Percentiles rank a stretch among this genome's conserved stretches.
Evolutionary conservation across 2,888 invertebrate species (phyloP).

Genomic region (Doris montereyensis): DNA sequence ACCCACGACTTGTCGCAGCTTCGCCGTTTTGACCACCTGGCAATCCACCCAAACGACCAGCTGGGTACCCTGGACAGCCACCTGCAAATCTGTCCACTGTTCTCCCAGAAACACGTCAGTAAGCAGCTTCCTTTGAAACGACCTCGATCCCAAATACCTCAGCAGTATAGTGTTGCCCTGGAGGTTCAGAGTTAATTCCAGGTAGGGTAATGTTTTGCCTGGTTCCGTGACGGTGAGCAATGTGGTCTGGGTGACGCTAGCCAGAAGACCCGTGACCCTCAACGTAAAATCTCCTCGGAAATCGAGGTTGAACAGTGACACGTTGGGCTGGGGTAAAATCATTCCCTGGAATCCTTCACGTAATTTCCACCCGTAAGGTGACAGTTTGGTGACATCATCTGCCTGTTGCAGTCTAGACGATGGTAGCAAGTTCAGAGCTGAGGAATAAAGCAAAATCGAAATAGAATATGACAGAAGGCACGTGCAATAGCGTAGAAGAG

Average conservation of each 20-base stretch:
- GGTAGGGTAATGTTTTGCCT: conserved; percentile 53
- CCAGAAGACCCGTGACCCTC: conserved; percentile 45
- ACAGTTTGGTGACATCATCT: conserved; percentile 43
- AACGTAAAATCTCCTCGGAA: conserved; percentile 53
- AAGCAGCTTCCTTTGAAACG: conserved; percentile 57
- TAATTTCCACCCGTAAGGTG: conserved; percentile 52
- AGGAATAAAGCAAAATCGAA: too few relatives aligned
- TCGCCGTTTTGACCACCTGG: conserved; percentile 42
- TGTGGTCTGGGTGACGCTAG: conserved; percentile 40
- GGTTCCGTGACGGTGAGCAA: conserved; percentile 54
- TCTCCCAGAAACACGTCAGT: conserved; percentile 48
- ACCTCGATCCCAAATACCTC: conserved; percentile 59
- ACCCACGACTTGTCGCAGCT: conserved; percentile 50
- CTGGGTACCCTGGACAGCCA: conserved; percentile 50
- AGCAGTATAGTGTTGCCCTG: conserved; percentile 51
- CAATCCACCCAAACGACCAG: conserved; percentile 55
- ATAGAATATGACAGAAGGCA: too few relatives aligned
- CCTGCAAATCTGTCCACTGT: conserved; percentile 51
- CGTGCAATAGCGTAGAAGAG: too few relatives aligned
- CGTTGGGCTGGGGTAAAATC: conserved; percentile 42
- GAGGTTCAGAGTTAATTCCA: conserved; percentile 56
- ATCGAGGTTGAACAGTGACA: conserved; percentile 48
- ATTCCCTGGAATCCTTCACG: conserved; percentile 49
- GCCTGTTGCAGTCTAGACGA: conserved; percentile 35
- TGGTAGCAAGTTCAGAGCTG: conserved; percentile 52